Evolutionary conservation across 2,797 vertebrate genomes (phyloP), one percentile per base, ranked within the genome.

Genomic region (Podargus strigoides): DNA sequence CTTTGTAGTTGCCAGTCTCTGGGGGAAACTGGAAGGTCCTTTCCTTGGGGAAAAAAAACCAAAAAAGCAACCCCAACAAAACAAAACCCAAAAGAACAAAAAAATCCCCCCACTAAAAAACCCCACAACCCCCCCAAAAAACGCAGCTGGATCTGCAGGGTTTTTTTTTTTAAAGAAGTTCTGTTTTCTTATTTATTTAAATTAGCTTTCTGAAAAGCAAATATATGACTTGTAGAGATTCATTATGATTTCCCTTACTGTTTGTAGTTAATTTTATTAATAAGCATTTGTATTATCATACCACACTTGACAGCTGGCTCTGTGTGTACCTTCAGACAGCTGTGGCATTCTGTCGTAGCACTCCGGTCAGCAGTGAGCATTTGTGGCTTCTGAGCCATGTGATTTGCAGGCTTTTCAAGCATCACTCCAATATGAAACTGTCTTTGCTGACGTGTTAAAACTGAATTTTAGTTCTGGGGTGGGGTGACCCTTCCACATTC

Each of bases 311-410:
- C 28, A 49, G 14, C 52, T 86, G 70, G 26, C 15, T n/a, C 49
- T 56, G 28, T 56, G 17, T 30, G 0, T 58, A 21, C 55, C 74
- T 78, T 86, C 73, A 37, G 24, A 50, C 16, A 49, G 42, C 62
- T 39, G 32, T 11, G 30, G 24, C 32, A 9, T 81, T 88, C n/a
- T 75, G 15, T 81, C 0, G 0, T 24, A 53, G 42, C 0, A 3
- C n/a, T 59, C 34, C 5, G 42, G 46, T 73, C 59, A 44, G 63
- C 0, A 0, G 34, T 47, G 42, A 74, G 41, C 0, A 0, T 34
- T 47, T 67, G 26, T 0, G 3, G 15, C 86, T 85, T 50, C 37
- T 36, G 82, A 56, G 44, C 56, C 5, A 2, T 41, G 53, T 26
- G 21, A 14, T 86, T 50, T 75, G 19, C 46, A 39, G 56, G 24